phyloP scores from a whole-genome alignment of 2,113 vertebrate genomes.

The Corvus hawaiiensis region DNA sequence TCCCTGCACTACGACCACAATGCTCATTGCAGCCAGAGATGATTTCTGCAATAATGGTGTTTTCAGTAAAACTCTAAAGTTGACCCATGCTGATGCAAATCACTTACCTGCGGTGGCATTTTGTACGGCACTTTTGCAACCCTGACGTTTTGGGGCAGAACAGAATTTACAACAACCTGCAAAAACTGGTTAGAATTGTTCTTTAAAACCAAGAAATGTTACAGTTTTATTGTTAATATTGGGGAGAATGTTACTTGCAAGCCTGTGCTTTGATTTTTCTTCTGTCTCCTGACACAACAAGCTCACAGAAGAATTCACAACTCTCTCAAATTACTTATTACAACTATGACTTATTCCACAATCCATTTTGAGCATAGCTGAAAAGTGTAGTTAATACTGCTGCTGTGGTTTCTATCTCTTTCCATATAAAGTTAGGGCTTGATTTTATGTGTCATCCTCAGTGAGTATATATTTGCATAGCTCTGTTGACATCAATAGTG shows the following conservation, averaged over 20 bases:
- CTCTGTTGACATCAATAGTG: constrained; percentile 11
- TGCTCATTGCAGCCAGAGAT: not conserved
- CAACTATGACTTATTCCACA: constrained; percentile 33
- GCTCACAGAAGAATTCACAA: constrained; percentile 39
- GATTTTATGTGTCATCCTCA: constrained; percentile 41
- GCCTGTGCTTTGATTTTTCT: constrained; percentile 45
- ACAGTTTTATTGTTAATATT: constrained; percentile 30
- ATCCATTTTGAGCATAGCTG: constrained; percentile 26
- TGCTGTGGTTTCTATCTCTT: constrained; percentile 36
- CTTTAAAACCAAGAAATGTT: constrained; percentile 4
- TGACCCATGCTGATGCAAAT: not conserved
- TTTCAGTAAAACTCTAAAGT: not conserved
- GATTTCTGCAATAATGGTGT: not conserved
- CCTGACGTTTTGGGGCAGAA: not conserved
- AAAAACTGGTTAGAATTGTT: constrained; percentile 3
- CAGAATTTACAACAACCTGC: not conserved
- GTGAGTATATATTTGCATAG: constrained; percentile 38
- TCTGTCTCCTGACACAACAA: constrained; percentile 7
- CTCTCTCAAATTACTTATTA: constrained; percentile 43
- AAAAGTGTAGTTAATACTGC: constrained; percentile 37
- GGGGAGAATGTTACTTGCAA: not conserved
- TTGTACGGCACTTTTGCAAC: not conserved
- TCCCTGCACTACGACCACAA: not conserved
- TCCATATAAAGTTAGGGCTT: constrained; percentile 33
- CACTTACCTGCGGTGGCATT: not conserved